These are phyloP conservation scores for Neogale vison DNA, from an alignment of 2,113 vertebrate species.

Conservation along the genomic window DNA sequence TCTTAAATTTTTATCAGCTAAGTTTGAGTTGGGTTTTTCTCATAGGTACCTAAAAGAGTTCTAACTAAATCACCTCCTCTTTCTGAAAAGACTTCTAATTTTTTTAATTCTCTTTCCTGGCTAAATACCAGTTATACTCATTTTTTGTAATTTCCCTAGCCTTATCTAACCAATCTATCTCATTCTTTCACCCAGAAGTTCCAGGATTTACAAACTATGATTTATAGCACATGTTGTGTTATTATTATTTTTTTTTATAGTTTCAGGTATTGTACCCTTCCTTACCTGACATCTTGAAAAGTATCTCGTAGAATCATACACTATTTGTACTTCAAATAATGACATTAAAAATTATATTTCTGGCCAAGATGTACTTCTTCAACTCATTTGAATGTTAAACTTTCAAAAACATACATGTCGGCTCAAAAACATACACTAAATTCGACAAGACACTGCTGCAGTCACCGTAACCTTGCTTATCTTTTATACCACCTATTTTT, in stretches of 20 bases:
- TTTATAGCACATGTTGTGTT: neutral
- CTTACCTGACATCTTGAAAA: neutral
- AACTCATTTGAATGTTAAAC: neutral
- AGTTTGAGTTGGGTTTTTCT: neutral
- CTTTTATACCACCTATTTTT: constrained; percentile 45
- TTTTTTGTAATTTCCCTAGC: neutral
- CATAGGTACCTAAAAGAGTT: neutral
- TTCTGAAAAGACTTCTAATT: neutral
- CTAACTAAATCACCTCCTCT: neutral
- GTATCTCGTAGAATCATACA: too few species aligned
- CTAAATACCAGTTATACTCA: neutral
- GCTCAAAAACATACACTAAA: constrained; percentile 8
- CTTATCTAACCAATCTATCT: neutral
- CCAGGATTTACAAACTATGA: neutral
- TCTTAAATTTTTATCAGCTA: neutral
- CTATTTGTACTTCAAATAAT: neutral
- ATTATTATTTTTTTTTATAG: neutral
- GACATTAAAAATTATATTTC: neutral
- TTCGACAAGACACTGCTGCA: constrained; percentile 36
- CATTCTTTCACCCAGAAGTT: neutral
- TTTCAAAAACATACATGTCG: neutral
- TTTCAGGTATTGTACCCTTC: neutral
- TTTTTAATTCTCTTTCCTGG: neutral
- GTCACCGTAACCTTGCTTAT: constrained; percentile 15
- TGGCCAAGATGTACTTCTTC: neutral